Base-by-base conservation (phyloP, 2,113 vertebrate species). In the Hoplias malabaricus region DNA sequence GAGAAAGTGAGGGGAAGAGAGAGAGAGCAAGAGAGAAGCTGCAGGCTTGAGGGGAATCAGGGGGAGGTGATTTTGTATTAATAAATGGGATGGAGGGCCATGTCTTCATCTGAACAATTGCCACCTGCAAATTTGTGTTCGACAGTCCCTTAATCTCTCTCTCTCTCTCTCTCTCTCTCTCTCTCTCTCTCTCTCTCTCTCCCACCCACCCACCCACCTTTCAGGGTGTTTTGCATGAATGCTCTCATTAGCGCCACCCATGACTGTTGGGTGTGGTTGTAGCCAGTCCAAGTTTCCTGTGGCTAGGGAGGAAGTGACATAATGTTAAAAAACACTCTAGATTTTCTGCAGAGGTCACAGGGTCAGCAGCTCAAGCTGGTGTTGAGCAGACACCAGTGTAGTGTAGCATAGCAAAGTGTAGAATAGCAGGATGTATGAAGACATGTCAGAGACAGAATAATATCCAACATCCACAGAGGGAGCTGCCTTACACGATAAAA, bases 221-320 rank as follows among this genome's bases (percentile, higher is more conserved):
- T 14, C 68, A n/a, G 27, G 29, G 59, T 46, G n/a, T 59, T 79
- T 36, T 67, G 48, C 77, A 48, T 71, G 70, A 71, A 42, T 67
- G 27, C 48, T 43, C 23, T 81, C 14, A 14, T 77, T 67, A 72
- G 40, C 54, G 9, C 43, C 33, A 59, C 53, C 59, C 65, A 66
- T 11, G 25, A n/a, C 34, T 38, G 36, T 5, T 16, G 70, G 80
- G 69, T 77, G 80, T 73, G 69, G 40, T 63, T 69, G 69, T 56
- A 66, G 68, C 48, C 42, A 77, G 38, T 68, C 74, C 80, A 81
- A 73, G 50, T 48, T 19, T 21, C 42, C 25, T 43, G 5, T 31
- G 42, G n/a, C 23, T 62, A 59, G 13, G 31, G 33, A 72, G 69
- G 80, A 81, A 50, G 54, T 81, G 80, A 78, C 23, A 53, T 73